Conservation (phyloP, 2,797 vertebrate species). For the Myotis daubentonii region DNA sequence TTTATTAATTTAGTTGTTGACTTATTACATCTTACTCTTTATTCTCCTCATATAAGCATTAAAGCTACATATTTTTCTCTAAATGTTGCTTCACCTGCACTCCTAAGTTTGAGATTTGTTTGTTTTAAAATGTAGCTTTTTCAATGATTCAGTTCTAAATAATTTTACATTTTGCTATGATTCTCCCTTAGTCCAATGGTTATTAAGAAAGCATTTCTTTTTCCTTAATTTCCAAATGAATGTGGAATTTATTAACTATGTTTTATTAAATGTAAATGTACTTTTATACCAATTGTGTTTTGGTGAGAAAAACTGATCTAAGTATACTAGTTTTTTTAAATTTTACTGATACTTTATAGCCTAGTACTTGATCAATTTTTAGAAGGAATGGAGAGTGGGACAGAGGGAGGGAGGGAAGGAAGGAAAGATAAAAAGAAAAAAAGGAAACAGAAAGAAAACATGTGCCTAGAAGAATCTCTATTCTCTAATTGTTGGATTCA, state of each 20-base stretch:
- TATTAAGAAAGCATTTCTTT: constrained; percentile 22
- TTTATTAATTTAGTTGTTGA: not conserved
- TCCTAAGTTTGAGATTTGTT: not conserved
- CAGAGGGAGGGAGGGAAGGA: not conserved
- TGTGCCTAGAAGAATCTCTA: not conserved
- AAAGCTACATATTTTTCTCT: not conserved
- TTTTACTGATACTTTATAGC: not conserved
- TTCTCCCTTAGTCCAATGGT: not conserved
- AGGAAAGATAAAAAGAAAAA: not conserved
- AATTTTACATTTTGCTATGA: not conserved
- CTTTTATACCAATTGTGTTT: not conserved
- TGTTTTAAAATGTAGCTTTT: not conserved
- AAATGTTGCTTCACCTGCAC: not conserved
- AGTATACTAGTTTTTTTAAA: not conserved
- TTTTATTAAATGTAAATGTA: not conserved
- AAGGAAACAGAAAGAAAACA: not conserved
- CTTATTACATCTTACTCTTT: not conserved
- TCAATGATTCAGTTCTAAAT: not conserved
- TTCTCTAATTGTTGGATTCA: not conserved
- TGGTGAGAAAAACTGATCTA: not conserved
- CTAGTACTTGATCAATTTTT: not conserved
- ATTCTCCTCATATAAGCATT: not conserved
- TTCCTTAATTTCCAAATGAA: not conserved
- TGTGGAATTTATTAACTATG: not conserved
- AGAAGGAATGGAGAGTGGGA: not conserved